These are phyloP conservation scores for Odontophorus gujanensis DNA, from an alignment of 2,113 vertebrate species.

Conservation along the genomic window DNA sequence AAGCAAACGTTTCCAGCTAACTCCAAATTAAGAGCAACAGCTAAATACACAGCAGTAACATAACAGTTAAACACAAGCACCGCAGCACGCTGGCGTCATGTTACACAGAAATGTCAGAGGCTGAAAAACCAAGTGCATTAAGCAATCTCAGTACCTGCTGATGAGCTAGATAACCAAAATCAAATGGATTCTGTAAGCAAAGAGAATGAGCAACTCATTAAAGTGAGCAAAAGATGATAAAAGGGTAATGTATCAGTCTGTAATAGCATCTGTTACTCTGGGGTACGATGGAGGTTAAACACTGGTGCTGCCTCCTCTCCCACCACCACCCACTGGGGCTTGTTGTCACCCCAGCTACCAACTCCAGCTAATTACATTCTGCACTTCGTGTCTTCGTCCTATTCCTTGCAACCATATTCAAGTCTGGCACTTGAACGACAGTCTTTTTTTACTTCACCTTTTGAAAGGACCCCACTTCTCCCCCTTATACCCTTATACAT, in stretches of 20 bases:
- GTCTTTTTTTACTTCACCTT: neutral
- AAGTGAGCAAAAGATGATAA: neutral
- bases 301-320: neutral
- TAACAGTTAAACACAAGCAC: neutral
- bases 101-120: constrained; percentile 23
- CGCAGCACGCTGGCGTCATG: neutral
- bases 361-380: neutral
- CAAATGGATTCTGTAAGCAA: constrained; percentile 25
- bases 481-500: neutral
- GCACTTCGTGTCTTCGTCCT: neutral
- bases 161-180: constrained; percentile 46
- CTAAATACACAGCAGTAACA: neutral
- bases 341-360: neutral
- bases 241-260: neutral
- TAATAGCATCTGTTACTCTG: neutral
- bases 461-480: neutral
- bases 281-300: neutral
- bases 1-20: neutral
- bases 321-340: neutral
- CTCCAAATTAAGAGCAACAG: neutral
- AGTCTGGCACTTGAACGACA: neutral
- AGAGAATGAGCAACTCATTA: constrained; percentile 34
- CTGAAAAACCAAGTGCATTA: neutral
- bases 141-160: neutral
- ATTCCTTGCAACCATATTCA: neutral